Percentiles rank a stretch among this genome's conserved stretches.
Evolutionary conservation across 2,113 vertebrate species (phyloP).

Genomic region (Chaenogobius annularis): DNA sequence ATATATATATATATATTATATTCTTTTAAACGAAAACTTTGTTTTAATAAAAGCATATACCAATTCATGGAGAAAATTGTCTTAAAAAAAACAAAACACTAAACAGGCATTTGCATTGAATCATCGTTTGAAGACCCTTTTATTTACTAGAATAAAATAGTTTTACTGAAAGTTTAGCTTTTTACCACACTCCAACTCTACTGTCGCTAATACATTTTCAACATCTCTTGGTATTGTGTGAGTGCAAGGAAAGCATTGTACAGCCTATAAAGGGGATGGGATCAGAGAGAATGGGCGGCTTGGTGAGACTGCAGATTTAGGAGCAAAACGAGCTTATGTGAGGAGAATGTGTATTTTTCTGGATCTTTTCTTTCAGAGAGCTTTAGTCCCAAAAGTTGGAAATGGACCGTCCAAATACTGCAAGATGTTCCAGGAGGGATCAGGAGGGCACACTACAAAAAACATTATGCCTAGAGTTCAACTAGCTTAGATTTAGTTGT

Average conservation of each 20-base stretch:
- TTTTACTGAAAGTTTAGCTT: not conserved
- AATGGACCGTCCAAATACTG: conserved; percentile 26
- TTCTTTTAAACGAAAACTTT: too few species aligned
- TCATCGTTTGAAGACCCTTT: too few species aligned
- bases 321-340: not conserved
- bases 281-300: conserved; percentile 40
- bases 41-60: too few species aligned
- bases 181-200: not conserved
- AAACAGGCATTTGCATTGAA: too few species aligned
- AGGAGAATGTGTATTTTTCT: conserved; percentile 20
- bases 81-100: too few species aligned
- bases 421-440: conserved; percentile 6
- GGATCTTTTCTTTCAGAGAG: not conserved
- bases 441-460: not conserved
- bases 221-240: not conserved
- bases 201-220: too few species aligned
- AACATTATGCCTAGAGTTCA: too few species aligned
- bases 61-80: too few species aligned
- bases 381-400: conserved; percentile 31
- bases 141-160: not conserved
- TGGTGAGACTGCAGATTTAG: not conserved
- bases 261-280: conserved; percentile 18
- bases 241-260: not conserved
- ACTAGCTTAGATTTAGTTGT: too few species aligned
- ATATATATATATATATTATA: too few species aligned